Base-by-base conservation (phyloP, 2,113 vertebrate species). In the Strigops habroptila region DNA sequence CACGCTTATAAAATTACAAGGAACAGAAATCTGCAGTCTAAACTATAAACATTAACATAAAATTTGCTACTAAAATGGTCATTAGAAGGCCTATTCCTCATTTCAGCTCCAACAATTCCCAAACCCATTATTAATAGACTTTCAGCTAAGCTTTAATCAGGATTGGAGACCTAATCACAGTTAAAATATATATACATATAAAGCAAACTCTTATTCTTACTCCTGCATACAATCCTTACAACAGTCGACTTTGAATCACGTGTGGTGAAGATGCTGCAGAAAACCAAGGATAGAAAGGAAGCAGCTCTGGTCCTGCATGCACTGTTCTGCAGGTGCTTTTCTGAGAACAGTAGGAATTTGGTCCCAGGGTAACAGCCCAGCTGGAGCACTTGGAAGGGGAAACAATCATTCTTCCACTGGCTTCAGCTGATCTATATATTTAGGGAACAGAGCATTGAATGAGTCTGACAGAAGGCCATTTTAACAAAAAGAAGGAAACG, bases 91-190 rank as follows among this genome's bases (percentile, higher is more conserved):
- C 62, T 82, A 14, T 89, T 97, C 83, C 84, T 94, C 85, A 86
- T 87, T 95, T 96, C 53, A 86, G 80, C 48, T 87, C 86, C 91
- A 87, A 39, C 64, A 90, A 76, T 53, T 82, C 49, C 91, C 86
- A 67, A 94, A 71, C 8, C 2, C 1, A 2, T 90, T 93, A 91
- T 57, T 82, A 96, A 93, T 0, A 62, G n/a, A 86, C 60, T 82
- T 63, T 59, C 85, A 82, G 44, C 82, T 88, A 95, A 93, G 82
- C 70, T 80, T 80, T 73, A 48, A 87, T 86, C 31, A 82, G 53
- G 79, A 95, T 18, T 93, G 87, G 63, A 96, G 64, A 96, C 70
- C 90, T 82, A 71, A 89, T 78, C 82, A 91, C 27, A 91, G n/a
- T 77, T 90, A 76, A 92, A 93, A 91, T 33, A 69, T 33, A 95